Evolutionary conservation across 2,113 vertebrate genomes (phyloP), one percentile per base, ranked within the genome.

Genomic region (Trichechus manatus): DNA sequence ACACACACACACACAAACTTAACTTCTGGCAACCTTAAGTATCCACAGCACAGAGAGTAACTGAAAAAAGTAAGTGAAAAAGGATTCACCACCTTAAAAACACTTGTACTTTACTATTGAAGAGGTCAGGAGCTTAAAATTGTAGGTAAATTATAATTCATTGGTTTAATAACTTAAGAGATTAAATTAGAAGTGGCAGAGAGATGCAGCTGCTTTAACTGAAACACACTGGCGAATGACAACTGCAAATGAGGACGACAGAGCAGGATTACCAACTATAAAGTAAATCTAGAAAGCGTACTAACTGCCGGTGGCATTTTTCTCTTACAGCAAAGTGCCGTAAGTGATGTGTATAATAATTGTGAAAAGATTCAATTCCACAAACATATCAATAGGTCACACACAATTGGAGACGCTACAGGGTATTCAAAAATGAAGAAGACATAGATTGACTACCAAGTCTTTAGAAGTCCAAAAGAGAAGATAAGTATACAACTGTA

Each of bases 21-120:
- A 81, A 93, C 61, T 96, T 95, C 44, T 75, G 78, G 44, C 39
- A 89, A 85, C 42, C 89, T 92, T 83, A 88, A 84, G 59, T 89
- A 87, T 53, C 63, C 15, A 80, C 70, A 66, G 88, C 36, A 87
- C 9, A 77, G 33, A 79, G 0, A 95, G 19, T 39, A 96, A 77
- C 47, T 74, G 25, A 92, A 74, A 33, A 89, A 80, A 90, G 83
- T 25, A 86, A 87, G 23, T 42, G 39, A 33, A 90, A 84, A 70
- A 42, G 36, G 7, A 77, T 79, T 56, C 53, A 80, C 19, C 93
- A 36, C 33, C 39, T 92, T 75, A 94, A 75, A 93, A 84, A 47
- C 3, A 78, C 50, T 25, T 70, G 20, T 56, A 70, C 44, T 95
- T 92, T 36, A 36, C 66, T 9, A 9, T 44, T 87, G 83, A 83